phyloP scores from a whole-genome alignment of 1,140 invertebrate species.

The Eumaeus atala region DNA sequence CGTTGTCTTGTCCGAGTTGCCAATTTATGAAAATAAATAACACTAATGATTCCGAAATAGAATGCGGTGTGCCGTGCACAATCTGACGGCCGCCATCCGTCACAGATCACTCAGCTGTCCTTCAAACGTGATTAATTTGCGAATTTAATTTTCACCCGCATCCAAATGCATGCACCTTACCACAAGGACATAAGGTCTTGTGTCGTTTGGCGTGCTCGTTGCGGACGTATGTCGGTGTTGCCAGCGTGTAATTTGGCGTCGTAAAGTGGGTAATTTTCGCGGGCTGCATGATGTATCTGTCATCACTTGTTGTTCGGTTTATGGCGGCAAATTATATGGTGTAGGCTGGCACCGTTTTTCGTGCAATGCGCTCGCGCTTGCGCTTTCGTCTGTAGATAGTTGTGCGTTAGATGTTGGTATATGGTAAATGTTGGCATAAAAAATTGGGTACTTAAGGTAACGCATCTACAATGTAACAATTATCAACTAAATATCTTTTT shows the following conservation, averaged over 20 bases:
- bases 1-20: neutral
- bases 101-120: slow-evolving; percentile 17
- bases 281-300: slow-evolving; percentile 16
- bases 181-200: neutral
- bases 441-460: no score
- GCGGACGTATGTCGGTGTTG: slow-evolving; percentile 1
- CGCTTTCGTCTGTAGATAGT: neutral
- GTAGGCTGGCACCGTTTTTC: slow-evolving; percentile 2
- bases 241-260: slow-evolving; percentile 14
- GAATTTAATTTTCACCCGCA: neutral
- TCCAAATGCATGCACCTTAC: neutral
- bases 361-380: neutral
- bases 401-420: no score
- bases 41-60: neutral
- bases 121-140: slow-evolving; percentile 14
- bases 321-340: slow-evolving; percentile 21
- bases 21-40: slow-evolving; percentile 8
- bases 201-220: neutral
- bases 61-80: neutral
- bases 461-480: no score
- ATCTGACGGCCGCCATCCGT: slow-evolving; percentile 8
- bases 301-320: slow-evolving; percentile 19
- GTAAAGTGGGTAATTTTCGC: slow-evolving; percentile 22
- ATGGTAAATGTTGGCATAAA: no score
- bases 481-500: no score